These are phyloP conservation scores for Pherbina coryleti DNA, from an alignment of 2,888 invertebrate genomes.

Conservation along the genomic window DNA sequence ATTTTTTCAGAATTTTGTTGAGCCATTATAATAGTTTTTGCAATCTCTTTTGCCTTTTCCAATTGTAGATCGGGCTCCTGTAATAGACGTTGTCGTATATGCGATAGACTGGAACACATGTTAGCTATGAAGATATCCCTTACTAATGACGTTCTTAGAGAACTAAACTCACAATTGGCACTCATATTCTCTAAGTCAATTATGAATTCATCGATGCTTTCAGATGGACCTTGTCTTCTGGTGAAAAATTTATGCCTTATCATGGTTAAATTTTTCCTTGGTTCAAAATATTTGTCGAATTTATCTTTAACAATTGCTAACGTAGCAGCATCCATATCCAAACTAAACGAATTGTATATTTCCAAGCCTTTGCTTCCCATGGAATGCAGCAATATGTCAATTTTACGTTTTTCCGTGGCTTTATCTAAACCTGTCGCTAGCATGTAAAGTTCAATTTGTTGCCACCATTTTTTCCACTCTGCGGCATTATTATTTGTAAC, in stretches of 20 bases:
- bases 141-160: slow-evolving; percentile 26
- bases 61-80: slow-evolving; percentile 33
- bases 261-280: slow-evolving; percentile 30
- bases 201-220: slow-evolving; percentile 29
- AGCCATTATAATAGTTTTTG: slow-evolving; percentile 27
- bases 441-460: slow-evolving; percentile 26
- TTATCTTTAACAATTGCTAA: not conserved
- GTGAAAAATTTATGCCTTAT: slow-evolving; percentile 34
- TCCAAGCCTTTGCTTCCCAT: slow-evolving; percentile 10
- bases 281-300: slow-evolving; percentile 32
- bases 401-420: slow-evolving; percentile 27
- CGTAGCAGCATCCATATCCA: not conserved
- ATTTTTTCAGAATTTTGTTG: slow-evolving; percentile 34
- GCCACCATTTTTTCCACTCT: slow-evolving; percentile 36
- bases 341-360: slow-evolving; percentile 15
- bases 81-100: slow-evolving; percentile 35
- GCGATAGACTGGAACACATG: slow-evolving; percentile 30
- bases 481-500: slow-evolving; percentile 25
- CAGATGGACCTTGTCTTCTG: slow-evolving; percentile 8
- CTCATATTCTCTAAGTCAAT: slow-evolving; percentile 34
- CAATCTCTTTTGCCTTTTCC: slow-evolving; percentile 31
- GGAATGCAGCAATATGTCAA: slow-evolving; percentile 30
- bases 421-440: slow-evolving; percentile 19
- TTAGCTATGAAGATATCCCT: slow-evolving; percentile 37
- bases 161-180: slow-evolving; percentile 30